Conservation (phyloP, 1,140 invertebrate genomes). For the Trachelipus rathkii region DNA sequence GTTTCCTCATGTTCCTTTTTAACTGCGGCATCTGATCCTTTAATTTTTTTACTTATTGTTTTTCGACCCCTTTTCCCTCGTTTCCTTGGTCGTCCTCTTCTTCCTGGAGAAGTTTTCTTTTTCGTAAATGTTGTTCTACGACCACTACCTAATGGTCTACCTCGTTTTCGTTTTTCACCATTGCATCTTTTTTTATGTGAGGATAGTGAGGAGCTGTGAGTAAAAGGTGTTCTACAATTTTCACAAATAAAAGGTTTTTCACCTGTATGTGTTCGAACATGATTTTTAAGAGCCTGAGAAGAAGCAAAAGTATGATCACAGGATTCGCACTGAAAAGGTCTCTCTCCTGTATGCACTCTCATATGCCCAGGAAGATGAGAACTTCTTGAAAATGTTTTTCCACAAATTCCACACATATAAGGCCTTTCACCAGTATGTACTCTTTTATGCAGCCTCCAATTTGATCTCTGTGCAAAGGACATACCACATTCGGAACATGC, state of each 20-base stretch:
- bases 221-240: constrained; percentile 19
- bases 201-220: constrained; percentile 27
- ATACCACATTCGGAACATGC: constrained; percentile 27
- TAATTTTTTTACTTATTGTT: neutral
- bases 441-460: constrained; percentile 28
- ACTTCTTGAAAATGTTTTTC: constrained; percentile 23
- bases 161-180: constrained; percentile 27
- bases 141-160: constrained; percentile 24
- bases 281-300: constrained; percentile 28
- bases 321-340: constrained; percentile 25
- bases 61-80: constrained; percentile 18
- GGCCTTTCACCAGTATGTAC: constrained; percentile 29
- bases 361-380: constrained; percentile 27
- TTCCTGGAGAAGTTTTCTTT: constrained; percentile 17
- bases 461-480: constrained; percentile 26
- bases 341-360: constrained; percentile 25
- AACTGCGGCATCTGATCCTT: no score
- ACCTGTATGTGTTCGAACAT: constrained; percentile 21
- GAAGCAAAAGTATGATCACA: constrained; percentile 17
- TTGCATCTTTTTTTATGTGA: constrained; percentile 31
- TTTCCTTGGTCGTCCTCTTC: constrained; percentile 23
- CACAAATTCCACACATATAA: constrained; percentile 27
- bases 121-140: constrained; percentile 7
- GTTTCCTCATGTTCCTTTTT: neutral
- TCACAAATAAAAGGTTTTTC: constrained; percentile 23